Percentiles rank a stretch among this genome's conserved stretches.
These are phyloP conservation scores for Heliconius ismenius DNA, from an alignment of 2,888 invertebrate genomes.

Conservation along the genomic window DNA sequence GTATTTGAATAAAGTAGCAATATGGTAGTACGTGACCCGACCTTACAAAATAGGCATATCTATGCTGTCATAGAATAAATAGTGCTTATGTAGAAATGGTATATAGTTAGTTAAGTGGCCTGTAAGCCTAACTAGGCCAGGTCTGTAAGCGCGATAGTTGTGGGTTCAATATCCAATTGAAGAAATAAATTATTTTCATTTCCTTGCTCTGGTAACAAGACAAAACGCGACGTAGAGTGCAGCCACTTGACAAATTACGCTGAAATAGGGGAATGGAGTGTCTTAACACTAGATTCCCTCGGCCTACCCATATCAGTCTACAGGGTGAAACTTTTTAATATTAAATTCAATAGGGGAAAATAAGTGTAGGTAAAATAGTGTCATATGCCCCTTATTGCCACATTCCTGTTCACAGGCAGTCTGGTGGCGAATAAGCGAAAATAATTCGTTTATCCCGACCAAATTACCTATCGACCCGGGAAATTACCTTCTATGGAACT, in stretches of 20 bases:
- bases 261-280: background rate
- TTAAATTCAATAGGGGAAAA: background rate
- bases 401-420: conserved; percentile 1
- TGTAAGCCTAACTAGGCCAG: no score
- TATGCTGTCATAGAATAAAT: conserved; percentile 12
- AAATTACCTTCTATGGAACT: conserved; percentile 58
- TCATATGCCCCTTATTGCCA: conserved; percentile 11
- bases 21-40: conserved; percentile 37
- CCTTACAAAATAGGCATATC: conserved; percentile 30
- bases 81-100: background rate
- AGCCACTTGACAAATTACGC: background rate
- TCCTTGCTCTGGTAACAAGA: background rate
- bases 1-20: conserved; percentile 37
- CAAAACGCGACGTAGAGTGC: background rate
- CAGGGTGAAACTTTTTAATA: background rate
- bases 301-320: background rate
- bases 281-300: background rate
- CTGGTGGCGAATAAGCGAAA: conserved; percentile 56
- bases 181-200: background rate
- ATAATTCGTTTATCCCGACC: conserved; percentile 64
- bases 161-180: background rate
- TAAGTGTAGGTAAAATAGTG: background rate
- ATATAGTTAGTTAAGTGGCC: background rate
- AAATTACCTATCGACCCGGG: conserved; percentile 61
- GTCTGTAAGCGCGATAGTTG: background rate